These are phyloP conservation scores for Conchocele bisecta DNA, from an alignment of 2,888 invertebrate genomes.

Conservation along the genomic window DNA sequence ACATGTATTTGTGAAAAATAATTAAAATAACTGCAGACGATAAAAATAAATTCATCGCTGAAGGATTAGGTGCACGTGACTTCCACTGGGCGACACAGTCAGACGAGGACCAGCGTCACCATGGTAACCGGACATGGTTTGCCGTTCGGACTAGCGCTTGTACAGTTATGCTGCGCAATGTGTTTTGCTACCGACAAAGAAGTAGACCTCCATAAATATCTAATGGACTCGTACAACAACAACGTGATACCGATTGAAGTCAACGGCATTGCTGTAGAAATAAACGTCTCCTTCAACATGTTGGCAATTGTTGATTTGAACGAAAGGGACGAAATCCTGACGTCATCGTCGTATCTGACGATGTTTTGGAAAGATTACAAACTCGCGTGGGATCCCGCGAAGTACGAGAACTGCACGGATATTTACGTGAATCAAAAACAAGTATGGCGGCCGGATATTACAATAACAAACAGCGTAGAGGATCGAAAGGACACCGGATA, in stretches of 20 bases:
- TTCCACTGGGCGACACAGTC: too few species aligned
- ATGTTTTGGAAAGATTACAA: background rate
- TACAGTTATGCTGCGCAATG: too few species aligned
- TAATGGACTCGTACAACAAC: conserved; percentile 1
- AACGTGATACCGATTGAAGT: background rate
- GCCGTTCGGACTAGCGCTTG: too few species aligned
- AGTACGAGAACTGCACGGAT: background rate
- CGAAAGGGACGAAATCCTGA: background rate
- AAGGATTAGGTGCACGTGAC: too few species aligned
- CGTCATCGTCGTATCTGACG: background rate
- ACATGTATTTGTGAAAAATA: too few species aligned
- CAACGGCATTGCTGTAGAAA: background rate
- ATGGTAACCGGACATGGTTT: too few species aligned
- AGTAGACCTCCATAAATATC: background rate
- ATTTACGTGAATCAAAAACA: conserved; percentile 1
- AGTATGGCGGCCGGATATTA: conserved; percentile 5
- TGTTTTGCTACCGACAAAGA: too few species aligned
- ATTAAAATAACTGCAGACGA: too few species aligned
- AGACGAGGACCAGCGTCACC: too few species aligned
- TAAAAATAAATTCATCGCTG: too few species aligned
- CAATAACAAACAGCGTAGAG: background rate
- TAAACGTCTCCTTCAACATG: background rate
- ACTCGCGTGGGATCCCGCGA: background rate
- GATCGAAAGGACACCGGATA: background rate
- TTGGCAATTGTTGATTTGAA: conserved; percentile 8